These are phyloP conservation scores for Trypoxylon attenuatum DNA, from an alignment of 2,888 invertebrate genomes.

Conservation along the genomic window DNA sequence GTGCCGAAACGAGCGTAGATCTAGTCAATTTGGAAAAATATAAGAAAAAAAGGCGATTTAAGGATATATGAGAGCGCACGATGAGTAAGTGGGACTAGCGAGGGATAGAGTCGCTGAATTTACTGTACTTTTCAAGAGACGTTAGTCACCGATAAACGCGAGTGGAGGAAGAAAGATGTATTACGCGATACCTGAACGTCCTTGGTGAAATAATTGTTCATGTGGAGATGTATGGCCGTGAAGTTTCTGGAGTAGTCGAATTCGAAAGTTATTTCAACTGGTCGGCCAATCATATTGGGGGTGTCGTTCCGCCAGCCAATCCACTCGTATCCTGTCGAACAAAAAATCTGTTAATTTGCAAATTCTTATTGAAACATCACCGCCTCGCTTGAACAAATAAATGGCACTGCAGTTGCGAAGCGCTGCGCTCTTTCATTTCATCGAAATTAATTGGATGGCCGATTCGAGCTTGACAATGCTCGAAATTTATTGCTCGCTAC, in stretches of 20 bases:
- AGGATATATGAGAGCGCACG: neutral
- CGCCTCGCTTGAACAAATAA: too few species aligned
- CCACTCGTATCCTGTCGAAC: slow-evolving; percentile 84
- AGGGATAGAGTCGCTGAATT: slow-evolving; percentile 29
- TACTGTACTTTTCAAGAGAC: slow-evolving; percentile 18
- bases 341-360: too few species aligned
- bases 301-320: slow-evolving; percentile 88
- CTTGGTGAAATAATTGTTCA: slow-evolving; percentile 85
- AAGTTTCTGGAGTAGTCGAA: slow-evolving; percentile 87
- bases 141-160: slow-evolving; percentile 13
- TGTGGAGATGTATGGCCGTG: slow-evolving; percentile 83
- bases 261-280: slow-evolving; percentile 85
- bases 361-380: too few species aligned
- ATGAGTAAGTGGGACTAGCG: neutral
- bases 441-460: neutral
- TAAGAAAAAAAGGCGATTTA: slow-evolving; percentile 4
- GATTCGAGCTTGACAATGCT: neutral
- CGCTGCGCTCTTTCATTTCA: too few species aligned
- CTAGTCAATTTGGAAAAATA: slow-evolving; percentile 6
- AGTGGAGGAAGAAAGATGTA: slow-evolving; percentile 4
- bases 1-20: too few species aligned
- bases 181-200: slow-evolving; percentile 84
- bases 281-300: slow-evolving; percentile 78
- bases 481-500: neutral
- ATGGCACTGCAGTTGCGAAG: too few species aligned